Base-by-base conservation (phyloP, 2,113 vertebrate genomes). In the Motacilla alba region DNA sequence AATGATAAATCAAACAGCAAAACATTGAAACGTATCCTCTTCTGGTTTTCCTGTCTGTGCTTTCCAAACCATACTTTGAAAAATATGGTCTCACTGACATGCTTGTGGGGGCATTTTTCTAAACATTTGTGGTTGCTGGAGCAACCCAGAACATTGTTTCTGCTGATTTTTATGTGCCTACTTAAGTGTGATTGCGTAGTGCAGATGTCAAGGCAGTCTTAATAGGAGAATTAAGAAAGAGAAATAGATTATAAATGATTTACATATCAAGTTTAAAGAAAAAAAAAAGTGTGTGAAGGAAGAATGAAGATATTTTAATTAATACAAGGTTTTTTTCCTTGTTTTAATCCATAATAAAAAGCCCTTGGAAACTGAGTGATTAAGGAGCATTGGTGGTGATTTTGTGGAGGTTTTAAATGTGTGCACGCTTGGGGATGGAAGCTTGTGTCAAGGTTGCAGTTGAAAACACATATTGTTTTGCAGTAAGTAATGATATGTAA, bases 1-100 rank as follows among this genome's bases (percentile, higher is more conserved):
- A 91, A 52, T 2, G 0, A 55, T 89, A 89, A 89, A 87, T 94
- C 63, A 80, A 70, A 52, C 18, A 60, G 44, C 43, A 58, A 53
- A 86, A 62, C 18, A 20, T 72, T 87, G 56, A 35, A 91, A 49
- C 14, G 9, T 76, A 79, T 92, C 58, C 53, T 94, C 37, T 76
- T 93, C 58, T 87, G 94, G 78, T 94, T 97, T 95, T 95, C 87
- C 84, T 95, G 66, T 85, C 66, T 79, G 8, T 63, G n/a, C 70
- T 78, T 93, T 93, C 78, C 78, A 91, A 74, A 89, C 96, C 62
- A 19, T 91, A 22, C 43, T 75, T 66, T 93, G 91, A 84, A 87
- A 76, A 93, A 76, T 80, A 39, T 9, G 28, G 66, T 79, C 81
- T 66, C 3, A 4, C 46, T 85, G 77, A 58, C 49, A 11, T 84